Evolutionary conservation across 2,888 invertebrate genomes (phyloP), one percentile per base, ranked within the genome.

Genomic region (Erynnis tages): DNA sequence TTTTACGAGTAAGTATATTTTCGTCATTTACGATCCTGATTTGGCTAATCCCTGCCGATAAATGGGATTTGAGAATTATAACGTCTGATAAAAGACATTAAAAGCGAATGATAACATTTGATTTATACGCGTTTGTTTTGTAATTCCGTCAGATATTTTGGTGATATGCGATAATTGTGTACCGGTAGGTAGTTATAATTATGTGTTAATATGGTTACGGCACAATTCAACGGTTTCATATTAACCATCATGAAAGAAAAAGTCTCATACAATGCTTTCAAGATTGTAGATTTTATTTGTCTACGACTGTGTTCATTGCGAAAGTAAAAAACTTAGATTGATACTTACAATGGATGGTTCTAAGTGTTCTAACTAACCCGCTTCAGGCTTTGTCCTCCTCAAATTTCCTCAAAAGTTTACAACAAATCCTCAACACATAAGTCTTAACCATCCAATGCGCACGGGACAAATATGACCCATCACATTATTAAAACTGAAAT

Each of bases 41-140:
- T 80, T 73, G 58, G 58, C 55, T 83, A 79, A 84, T 84, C 79
- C 74, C 54, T 30, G 34, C 53, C 60, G 82, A 83, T 82, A 84
- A 83, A 64, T 53, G 38, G 79, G 69, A 79, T 84, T 82, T 79
- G 71, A 64, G 71, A 72, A 69, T 73, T 78, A 79, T 78, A 77
- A 76, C 71, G 56, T 63, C 69, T 67, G 87, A 85, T 85, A 83
- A 79, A 69, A 56, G 58, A 73, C 55, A 82, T 85, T 81, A 81
- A 71, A 73, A 63, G 50, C 46, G 79, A 87, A 79, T 86, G 84
- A 88, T 89, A 86, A 83, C 76, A 83, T 84, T 86, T 88, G 89
- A 88, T 88, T 89, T 87, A 87, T 82, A 78, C 68, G 67, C 73
- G 67, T 62, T 62, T 67, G 63, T 50, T 40, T 50, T 50, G 43